Percentiles rank a stretch among this genome's conserved stretches.
These are phyloP conservation scores for Eubasilissa regina DNA, from an alignment of 1,140 invertebrate species.

Conservation along the genomic window DNA sequence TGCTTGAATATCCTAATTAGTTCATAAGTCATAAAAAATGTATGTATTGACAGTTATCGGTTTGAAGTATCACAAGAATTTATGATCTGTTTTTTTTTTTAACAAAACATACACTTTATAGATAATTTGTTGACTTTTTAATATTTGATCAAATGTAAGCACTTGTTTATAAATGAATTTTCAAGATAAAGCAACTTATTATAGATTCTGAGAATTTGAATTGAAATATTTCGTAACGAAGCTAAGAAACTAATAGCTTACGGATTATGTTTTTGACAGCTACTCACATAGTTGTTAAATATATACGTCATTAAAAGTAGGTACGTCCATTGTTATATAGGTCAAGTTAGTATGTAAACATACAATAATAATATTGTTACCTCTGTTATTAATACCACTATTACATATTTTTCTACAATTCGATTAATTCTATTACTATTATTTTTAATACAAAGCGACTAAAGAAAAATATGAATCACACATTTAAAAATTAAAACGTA, in stretches of 20 bases:
- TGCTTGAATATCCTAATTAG: no score
- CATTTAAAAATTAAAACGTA: constrained; percentile 23
- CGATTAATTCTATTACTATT: no score
- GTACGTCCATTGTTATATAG: no score
- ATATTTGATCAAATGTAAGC: constrained; percentile 10
- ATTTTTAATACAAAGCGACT: no score
- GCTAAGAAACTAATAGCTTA: no score
- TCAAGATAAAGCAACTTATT: background rate
- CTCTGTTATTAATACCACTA: background rate
- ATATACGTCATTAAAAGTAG: no score
- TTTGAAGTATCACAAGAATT: no score
- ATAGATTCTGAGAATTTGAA: background rate
- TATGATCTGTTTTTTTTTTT: background rate
- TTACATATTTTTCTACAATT: background rate
- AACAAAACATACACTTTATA: background rate
- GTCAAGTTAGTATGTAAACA: background rate
- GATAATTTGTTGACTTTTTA: background rate
- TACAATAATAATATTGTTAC: background rate
- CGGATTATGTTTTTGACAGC: no score
- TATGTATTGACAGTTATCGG: no score
- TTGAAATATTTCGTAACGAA: background rate
- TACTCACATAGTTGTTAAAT: no score
- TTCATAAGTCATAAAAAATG: no score
- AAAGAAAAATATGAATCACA: no score
- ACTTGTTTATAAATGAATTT: background rate